phyloP scores from a whole-genome alignment of 2,888 invertebrate species.

The Hedychridium roseum region DNA sequence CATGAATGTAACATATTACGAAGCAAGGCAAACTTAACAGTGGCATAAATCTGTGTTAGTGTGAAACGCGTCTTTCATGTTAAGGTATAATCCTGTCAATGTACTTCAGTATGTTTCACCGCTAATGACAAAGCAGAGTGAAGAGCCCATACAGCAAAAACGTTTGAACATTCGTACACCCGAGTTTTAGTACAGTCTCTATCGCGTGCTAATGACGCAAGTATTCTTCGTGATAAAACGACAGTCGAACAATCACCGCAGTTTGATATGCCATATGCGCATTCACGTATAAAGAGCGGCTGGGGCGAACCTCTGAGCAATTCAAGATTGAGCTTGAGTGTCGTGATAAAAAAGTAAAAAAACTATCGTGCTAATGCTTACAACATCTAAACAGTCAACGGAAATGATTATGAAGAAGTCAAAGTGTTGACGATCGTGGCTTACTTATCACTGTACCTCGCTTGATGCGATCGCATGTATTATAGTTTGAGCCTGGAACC shows the following conservation, averaged over 20 bases:
- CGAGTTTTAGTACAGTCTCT: too few relatives aligned
- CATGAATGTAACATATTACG: conserved; percentile 20
- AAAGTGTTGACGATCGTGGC: conserved; percentile 65
- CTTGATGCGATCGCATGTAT: conserved; percentile 93
- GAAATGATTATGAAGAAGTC: conserved; percentile 45
- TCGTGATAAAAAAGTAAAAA: conserved; percentile 21
- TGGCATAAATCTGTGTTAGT: conserved; percentile 26
- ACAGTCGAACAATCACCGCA: too few relatives aligned
- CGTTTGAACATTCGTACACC: too few relatives aligned
- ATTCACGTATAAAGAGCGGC: too few relatives aligned
- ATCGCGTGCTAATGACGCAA: too few relatives aligned
- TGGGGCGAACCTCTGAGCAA: too few relatives aligned
- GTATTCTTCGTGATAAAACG: too few relatives aligned
- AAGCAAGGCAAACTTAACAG: conserved; percentile 43
- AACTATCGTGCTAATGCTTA: conserved; percentile 59
- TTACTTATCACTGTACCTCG: conserved; percentile 92
- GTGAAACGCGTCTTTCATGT: conserved; percentile 16
- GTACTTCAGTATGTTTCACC: conserved; percentile 7
- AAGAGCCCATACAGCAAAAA: too few relatives aligned
- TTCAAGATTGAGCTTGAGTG: too few relatives aligned
- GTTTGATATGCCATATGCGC: too few relatives aligned
- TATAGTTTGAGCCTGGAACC: conserved; percentile 92
- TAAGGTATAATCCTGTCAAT: conserved; percentile 2
- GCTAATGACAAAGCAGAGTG: too few relatives aligned
- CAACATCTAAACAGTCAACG: conserved; percentile 49